Base-by-base conservation (phyloP, 2,888 invertebrate genomes). In the Drosophila pegasa region DNA sequence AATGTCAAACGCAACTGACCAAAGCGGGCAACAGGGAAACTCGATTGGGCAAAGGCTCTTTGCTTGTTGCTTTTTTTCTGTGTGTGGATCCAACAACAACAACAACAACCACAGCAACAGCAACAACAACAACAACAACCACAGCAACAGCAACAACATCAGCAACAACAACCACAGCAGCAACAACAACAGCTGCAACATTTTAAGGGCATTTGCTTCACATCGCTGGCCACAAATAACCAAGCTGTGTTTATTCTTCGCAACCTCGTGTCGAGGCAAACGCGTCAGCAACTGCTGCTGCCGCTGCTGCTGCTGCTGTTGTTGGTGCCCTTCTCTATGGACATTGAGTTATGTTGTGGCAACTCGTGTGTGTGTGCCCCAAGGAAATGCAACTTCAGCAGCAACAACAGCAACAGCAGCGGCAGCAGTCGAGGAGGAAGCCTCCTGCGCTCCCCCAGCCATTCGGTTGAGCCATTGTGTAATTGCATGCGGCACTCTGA, bases 171-270 rank as follows among this genome's bases (percentile, higher is more conserved):
- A 18, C 22, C 16, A 37, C 33, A 35, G 6, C 33, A 35, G 6
- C 33, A 37, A 4, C 56, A 62, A 20, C 29, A 25, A 45, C 45
- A 45, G 27, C 9, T 59, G 41, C 54, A 66, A 55, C 73, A 70
- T 76, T 84, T 83, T 78, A 81, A 78, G 81, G 81, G 79, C 83
- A 83, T 83, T 83, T 87, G 85, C 81, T 81, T 74, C 79, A 76
- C 83, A 78, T 84, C 85, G 83, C 85, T 83, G 83, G 70, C 87
- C 83, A 87, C 83, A 83, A 83, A 83, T 87, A 83, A 84, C 79
- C 81, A 72, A 81, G 78, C 85, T 84, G 76, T 78, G 82, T 76
- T 69, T 78, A 71, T 80, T 72, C 74, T 66, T 81, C 65, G 66
- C 10, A 22, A 54, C 67, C 65, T 64, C 71, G 68, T 57, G 61